Evolutionary conservation across 2,113 vertebrate genomes (phyloP).

Genomic region (Sprattus sprattus): DNA sequence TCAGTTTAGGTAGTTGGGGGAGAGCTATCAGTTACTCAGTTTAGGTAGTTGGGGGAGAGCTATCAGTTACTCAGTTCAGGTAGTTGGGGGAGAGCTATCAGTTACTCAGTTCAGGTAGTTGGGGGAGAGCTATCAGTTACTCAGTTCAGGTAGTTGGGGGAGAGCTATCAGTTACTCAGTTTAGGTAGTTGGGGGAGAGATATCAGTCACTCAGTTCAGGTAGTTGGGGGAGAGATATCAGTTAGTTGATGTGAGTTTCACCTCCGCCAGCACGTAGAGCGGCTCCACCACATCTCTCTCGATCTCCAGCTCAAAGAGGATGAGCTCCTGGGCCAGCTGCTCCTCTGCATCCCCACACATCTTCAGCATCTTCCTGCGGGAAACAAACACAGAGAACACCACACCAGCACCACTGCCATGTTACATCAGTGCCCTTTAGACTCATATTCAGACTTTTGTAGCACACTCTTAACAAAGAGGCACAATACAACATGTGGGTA

Average conservation of each 20-base stretch:
- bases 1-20: no score
- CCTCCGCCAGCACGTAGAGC: conserved; percentile 89
- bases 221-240: not conserved
- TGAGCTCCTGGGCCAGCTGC: conserved; percentile 91
- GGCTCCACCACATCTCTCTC: conserved; percentile 95
- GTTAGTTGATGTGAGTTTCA: conserved; percentile 46
- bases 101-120: no score
- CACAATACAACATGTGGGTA: not conserved
- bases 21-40: no score
- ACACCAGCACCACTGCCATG: not conserved
- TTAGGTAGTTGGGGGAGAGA: not conserved
- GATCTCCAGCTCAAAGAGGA: conserved; percentile 92
- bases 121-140: no score
- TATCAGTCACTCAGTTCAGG: not conserved
- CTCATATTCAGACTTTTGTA: not conserved
- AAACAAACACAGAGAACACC: not conserved
- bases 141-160: no score
- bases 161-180: not conserved
- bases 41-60: no score
- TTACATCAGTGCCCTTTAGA: not conserved
- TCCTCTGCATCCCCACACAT: conserved; percentile 92
- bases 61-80: no score
- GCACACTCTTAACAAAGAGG: not conserved
- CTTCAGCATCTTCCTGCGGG: conserved; percentile 90
- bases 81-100: no score